A percentile compares a stretch with the other conserved stretches of the same genome.
Conservation (phyloP, 2,797 vertebrate genomes). For the Gephyroberyx darwinii region DNA sequence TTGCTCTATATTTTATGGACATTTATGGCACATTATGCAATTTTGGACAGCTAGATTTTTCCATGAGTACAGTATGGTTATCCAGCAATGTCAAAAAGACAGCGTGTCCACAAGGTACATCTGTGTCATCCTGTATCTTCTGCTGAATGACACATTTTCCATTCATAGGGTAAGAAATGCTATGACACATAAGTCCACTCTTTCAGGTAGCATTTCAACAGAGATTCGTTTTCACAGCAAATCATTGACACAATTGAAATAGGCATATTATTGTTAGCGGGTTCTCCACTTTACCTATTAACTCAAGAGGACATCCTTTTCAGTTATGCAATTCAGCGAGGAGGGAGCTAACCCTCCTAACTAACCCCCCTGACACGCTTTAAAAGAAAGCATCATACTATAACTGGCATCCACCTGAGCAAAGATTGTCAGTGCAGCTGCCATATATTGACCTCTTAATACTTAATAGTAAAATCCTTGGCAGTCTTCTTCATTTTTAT, state of each 20-base stretch:
- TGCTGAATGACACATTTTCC: slow-evolving; percentile 48
- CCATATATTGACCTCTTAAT: not conserved
- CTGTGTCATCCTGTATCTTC: slow-evolving; percentile 31
- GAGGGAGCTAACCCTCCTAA: slow-evolving; percentile 22
- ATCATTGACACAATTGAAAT: slow-evolving; percentile 78
- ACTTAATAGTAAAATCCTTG: not conserved
- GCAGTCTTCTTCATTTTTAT: slow-evolving; percentile 1
- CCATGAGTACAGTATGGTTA: not conserved
- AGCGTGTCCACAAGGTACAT: slow-evolving; percentile 8
- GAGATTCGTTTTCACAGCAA: slow-evolving; percentile 47
- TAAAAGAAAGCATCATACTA: slow-evolving; percentile 55
- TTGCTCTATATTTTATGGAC: not conserved
- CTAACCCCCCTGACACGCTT: slow-evolving; percentile 38
- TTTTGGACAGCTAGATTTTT: not conserved
- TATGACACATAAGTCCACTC: slow-evolving; percentile 35
- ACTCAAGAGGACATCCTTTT: slow-evolving; percentile 71
- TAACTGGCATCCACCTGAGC: slow-evolving; percentile 3
- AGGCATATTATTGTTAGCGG: slow-evolving; percentile 60
- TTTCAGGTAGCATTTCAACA: slow-evolving; percentile 63
- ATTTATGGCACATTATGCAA: no score
- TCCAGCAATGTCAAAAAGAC: slow-evolving; percentile 14
- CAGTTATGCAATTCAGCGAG: slow-evolving; percentile 60
- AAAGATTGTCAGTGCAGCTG: slow-evolving; percentile 11
- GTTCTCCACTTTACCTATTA: slow-evolving; percentile 77
- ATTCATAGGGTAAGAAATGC: slow-evolving; percentile 9